Base-by-base conservation (phyloP, 2,888 invertebrate genomes). In the Prionchulus punctatus region DNA sequence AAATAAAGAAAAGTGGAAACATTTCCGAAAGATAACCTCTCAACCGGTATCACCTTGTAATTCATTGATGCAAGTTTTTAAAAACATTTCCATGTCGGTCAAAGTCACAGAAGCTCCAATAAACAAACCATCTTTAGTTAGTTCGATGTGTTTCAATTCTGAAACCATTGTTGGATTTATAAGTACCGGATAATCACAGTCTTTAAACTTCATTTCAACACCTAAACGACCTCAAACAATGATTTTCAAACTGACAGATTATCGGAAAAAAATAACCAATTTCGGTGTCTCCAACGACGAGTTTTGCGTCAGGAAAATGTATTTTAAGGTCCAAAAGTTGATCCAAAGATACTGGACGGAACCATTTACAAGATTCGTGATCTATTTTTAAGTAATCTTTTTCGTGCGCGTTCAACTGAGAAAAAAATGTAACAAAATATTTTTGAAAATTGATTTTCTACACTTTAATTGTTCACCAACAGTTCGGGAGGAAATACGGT, bases 401-500 rank as follows among this genome's bases (percentile, higher is more conserved):
- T 23, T 26, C 26, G 27, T 50, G 4, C 15, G 7, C 15, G 7
- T 26, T 18, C 26, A 21, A 2, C 23, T 50, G 27, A 27, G 27
- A 47, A 55, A 54, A 53, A 53, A 56, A n/a, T n/a, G n/a, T n/a
- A n/a, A n/a, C n/a, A n/a, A n/a, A n/a, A n/a, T n/a, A n/a, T n/a
- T n/a, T n/a, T n/a, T n/a, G n/a, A n/a, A n/a, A n/a, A n/a, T n/a
- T n/a, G n/a, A n/a, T n/a, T n/a, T n/a, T n/a, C n/a, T n/a, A n/a
- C n/a, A n/a, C n/a, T n/a, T n/a, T 36, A 7, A 12, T 18, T 36
- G 18, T 18, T 12, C 12, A 85, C 69, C 69, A 81, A 81, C 54
- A 91, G 73, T 70, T 89, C 89, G 2, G 89, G 85, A 21, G 91
- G 91, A 68, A 90, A 92, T 63, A 91, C 90, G 1, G 85, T 82